Base-by-base conservation (phyloP, 2,888 invertebrate species). In the Polietes domitor region DNA sequence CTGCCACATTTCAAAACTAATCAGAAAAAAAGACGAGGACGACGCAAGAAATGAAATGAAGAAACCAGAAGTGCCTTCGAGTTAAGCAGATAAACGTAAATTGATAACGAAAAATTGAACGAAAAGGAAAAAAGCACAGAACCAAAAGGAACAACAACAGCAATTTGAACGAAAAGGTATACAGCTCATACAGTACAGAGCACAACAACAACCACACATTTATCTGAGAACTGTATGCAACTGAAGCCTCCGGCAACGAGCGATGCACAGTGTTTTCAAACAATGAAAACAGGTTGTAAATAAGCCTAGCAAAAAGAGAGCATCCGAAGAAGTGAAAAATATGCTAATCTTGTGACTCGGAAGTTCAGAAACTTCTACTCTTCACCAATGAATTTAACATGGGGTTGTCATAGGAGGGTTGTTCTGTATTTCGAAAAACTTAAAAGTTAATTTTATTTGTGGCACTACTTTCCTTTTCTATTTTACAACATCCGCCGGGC, bases 11-110 rank as follows among this genome's bases (percentile, higher is more conserved):
- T 68, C 68, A 41, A 43, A 68, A 68, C 19, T 43, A 68, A 24
- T 68, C 41, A 68, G 41, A 43, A 41, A 19, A 19, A 55, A 5
- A 55, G n/a, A 47, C 47, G 47, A 47, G n/a, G n/a, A 61, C 21
- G n/a, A 47, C 41, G 17, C 43, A 65, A 19, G n/a, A 24, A 68
- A 72, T 17, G 32, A 21, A 41, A 68, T 19, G 41, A 43, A 68
- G 55, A 24, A 75, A 84, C 82, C 86, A 86, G 81, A 83, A 86
- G 85, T 87, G 83, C 73, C 82, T 84, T 75, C 76, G 82, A 82
- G 82, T 83, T 83, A 80, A 80, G 70, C 82, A 83, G 78, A 85
- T 82, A 84, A 85, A 86, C 53, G 78, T 61, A 32, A 68, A 77
- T 53, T 73, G 83, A 80, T 86, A 80, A 82, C 73, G 74, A 58